phyloP scores from a whole-genome alignment of 2,113 vertebrate species.

The Suricata suricatta region DNA sequence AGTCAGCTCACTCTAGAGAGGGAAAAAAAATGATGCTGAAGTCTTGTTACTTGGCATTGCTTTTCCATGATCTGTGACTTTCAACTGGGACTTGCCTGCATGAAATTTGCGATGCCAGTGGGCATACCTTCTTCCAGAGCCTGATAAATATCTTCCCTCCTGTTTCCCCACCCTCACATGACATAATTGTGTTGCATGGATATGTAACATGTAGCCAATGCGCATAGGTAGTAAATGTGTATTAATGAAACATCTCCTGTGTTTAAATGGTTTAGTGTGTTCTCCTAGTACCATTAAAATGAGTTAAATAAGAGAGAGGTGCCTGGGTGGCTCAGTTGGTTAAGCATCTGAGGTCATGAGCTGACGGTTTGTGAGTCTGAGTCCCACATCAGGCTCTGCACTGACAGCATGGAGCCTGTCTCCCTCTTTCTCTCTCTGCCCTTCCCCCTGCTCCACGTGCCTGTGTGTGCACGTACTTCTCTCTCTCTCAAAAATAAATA shows the following conservation, averaged over 20 bases:
- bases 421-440: background rate
- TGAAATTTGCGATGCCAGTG: background rate
- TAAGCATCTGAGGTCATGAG: background rate
- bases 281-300: background rate
- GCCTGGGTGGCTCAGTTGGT: background rate
- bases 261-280: background rate
- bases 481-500: background rate
- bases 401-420: background rate
- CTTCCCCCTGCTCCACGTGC: background rate
- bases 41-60: background rate
- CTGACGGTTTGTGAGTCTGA: background rate
- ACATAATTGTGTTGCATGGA: background rate
- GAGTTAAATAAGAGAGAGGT: background rate
- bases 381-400: background rate
- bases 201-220: background rate
- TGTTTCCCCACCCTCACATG: background rate
- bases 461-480: background rate
- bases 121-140: accelerated
- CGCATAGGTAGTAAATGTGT: background rate
- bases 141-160: background rate
- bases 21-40: background rate
- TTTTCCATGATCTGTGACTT: background rate
- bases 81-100: background rate
- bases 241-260: background rate
- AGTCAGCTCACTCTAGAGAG: background rate